Conservation (phyloP, 1,140 invertebrate genomes). For the Himalopsyche phryganea region DNA sequence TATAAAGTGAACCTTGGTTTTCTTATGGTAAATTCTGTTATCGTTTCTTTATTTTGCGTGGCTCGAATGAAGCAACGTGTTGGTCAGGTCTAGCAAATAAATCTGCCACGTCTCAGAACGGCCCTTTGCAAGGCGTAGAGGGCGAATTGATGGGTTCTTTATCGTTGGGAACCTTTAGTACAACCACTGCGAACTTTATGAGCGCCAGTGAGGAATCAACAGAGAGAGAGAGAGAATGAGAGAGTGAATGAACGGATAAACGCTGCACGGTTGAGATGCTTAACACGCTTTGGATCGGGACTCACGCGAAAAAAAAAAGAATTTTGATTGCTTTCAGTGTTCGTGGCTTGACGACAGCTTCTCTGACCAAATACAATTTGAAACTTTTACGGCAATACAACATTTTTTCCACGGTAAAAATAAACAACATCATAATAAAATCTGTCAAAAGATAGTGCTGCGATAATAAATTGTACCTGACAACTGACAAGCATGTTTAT, state of each 20-base stretch:
- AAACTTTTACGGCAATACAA: no score
- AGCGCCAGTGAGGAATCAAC: conserved; percentile 17
- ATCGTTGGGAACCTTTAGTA: conserved; percentile 20
- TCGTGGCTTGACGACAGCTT: not conserved
- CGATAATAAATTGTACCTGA: no score
- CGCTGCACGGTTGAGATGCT: not conserved
- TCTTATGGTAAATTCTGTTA: no score
- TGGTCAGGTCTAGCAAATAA: conserved; percentile 14
- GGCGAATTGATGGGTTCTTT: conserved; percentile 30
- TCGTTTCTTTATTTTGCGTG: no score
- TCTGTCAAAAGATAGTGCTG: no score
- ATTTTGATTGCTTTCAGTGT: not conserved
- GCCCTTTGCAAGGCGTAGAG: conserved; percentile 18
- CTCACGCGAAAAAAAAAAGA: not conserved
- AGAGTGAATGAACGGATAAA: not conserved
- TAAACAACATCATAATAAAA: no score
- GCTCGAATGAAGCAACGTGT: no score
- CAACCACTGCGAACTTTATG: conserved; percentile 5
- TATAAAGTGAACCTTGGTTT: no score
- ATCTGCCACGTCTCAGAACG: conserved; percentile 25
- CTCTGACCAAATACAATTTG: not conserved
- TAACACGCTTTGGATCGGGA: not conserved
- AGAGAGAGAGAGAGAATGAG: conserved; percentile 9
- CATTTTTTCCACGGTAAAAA: no score
- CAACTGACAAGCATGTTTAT: no score